These are phyloP conservation scores for Chesias legatella DNA, from an alignment of 2,888 invertebrate species.

Conservation along the genomic window DNA sequence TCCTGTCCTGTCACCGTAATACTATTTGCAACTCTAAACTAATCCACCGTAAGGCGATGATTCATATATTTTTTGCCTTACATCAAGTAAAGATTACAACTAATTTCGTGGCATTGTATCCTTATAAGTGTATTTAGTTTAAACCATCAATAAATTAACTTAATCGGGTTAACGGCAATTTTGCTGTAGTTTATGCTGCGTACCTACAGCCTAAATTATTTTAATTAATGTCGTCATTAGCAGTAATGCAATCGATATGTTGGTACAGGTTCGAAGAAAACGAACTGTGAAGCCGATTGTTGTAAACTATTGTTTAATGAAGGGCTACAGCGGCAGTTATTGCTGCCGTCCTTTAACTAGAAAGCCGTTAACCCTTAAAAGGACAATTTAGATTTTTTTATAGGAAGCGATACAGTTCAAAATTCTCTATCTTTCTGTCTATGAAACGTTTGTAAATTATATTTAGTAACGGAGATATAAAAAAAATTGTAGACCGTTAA, in stretches of 20 bases:
- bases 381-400: no score
- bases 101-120: conserved; percentile 31
- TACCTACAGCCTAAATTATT: conserved; percentile 12
- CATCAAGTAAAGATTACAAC: conserved; percentile 30
- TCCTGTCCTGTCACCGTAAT: conserved; percentile 45
- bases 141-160: conserved; percentile 20
- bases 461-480: no score
- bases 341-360: no score
- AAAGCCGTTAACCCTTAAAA: no score
- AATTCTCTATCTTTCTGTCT: no score
- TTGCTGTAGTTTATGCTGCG: conserved; percentile 14
- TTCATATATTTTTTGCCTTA: conserved; percentile 40
- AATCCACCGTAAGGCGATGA: conserved; percentile 38
- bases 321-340: conserved; percentile 51
- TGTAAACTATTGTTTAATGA: conserved; percentile 43
- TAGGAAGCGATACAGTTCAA: no score
- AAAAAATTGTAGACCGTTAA: no score
- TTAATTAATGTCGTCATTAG: conserved; percentile 17
- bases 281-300: conserved; percentile 26
- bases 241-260: conserved; percentile 13
- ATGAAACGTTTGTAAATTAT: no score
- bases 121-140: conserved; percentile 29
- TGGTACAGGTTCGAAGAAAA: conserved; percentile 15
- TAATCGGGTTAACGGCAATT: conserved; percentile 19
- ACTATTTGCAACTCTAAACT: conserved; percentile 42